These are phyloP conservation scores for Megamerina dolium DNA, from an alignment of 2,888 invertebrate genomes.

Conservation along the genomic window DNA sequence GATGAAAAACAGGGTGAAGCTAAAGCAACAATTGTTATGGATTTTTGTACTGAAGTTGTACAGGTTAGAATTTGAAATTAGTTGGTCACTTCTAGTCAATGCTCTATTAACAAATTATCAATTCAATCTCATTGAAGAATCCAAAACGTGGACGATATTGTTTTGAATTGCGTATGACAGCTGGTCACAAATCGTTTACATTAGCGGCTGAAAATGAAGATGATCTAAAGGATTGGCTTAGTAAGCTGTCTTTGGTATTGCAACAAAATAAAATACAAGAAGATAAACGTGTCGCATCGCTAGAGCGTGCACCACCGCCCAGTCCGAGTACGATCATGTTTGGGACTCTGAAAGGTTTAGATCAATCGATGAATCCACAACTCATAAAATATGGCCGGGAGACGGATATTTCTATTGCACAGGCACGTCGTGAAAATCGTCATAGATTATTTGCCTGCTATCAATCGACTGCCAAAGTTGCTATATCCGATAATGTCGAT, in stretches of 20 bases:
- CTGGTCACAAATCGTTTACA: slow-evolving; percentile 78
- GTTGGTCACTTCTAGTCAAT: not conserved
- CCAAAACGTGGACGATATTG: slow-evolving; percentile 77
- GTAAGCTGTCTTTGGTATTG: slow-evolving; percentile 73
- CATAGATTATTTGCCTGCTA: slow-evolving; percentile 72
- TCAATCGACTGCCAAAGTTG: slow-evolving; percentile 47
- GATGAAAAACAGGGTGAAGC: slow-evolving; percentile 88
- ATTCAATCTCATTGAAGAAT: slow-evolving; percentile 53
- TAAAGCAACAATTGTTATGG: slow-evolving; percentile 88
- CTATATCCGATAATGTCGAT: slow-evolving; percentile 56
- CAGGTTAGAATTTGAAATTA: slow-evolving; percentile 53
- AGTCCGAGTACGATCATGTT: slow-evolving; percentile 62
- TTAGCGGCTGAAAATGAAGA: slow-evolving; percentile 81
- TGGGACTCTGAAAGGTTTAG: slow-evolving; percentile 80
- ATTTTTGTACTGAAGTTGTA: slow-evolving; percentile 85
- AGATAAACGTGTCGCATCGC: slow-evolving; percentile 63
- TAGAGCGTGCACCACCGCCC: slow-evolving; percentile 58
- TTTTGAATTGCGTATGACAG: slow-evolving; percentile 82
- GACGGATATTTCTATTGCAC: slow-evolving; percentile 80
- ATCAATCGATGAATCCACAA: slow-evolving; percentile 89
- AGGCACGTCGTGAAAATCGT: slow-evolving; percentile 72
- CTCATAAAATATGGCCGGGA: slow-evolving; percentile 84
- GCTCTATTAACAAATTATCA: not conserved
- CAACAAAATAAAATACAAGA: slow-evolving; percentile 77
- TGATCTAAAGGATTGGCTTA: slow-evolving; percentile 78